Evolutionary conservation across 2,113 vertebrate species (phyloP).

Genomic region (Oxyruncus cristatus): DNA sequence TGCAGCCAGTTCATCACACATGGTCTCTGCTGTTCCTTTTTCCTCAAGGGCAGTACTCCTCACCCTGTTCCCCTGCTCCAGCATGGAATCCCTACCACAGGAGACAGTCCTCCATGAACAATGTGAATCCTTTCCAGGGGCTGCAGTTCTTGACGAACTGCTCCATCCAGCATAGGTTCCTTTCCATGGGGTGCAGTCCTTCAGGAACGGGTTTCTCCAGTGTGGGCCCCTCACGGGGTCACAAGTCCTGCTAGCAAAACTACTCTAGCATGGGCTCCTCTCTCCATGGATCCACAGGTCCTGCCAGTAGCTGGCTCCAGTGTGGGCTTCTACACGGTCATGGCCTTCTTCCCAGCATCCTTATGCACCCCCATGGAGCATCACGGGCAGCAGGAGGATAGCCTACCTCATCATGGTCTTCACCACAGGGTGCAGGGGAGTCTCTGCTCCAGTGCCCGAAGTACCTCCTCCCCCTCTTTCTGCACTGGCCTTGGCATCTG

Average conservation of each 20-base stretch:
- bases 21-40: neutral
- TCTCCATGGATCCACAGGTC: neutral
- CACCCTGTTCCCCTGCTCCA: neutral
- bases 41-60: neutral
- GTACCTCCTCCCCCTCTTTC: neutral
- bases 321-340: neutral
- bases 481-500: neutral
- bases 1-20: neutral
- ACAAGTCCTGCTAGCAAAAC: neutral
- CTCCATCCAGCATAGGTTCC: neutral
- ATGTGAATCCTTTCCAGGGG: neutral
- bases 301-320: neutral
- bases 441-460: neutral
- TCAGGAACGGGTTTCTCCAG: neutral
- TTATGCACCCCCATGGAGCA: neutral
- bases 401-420: neutral
- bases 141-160: neutral
- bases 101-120: neutral
- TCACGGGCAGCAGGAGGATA: neutral
- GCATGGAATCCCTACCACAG: neutral
- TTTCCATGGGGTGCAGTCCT: neutral
- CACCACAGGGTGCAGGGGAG: neutral
- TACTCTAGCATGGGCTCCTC: neutral
- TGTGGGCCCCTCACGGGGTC: fast-evolving
- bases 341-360: neutral